Evolutionary conservation across 1,140 invertebrate species (phyloP).

Genomic region (Arctopsyche grandis): DNA sequence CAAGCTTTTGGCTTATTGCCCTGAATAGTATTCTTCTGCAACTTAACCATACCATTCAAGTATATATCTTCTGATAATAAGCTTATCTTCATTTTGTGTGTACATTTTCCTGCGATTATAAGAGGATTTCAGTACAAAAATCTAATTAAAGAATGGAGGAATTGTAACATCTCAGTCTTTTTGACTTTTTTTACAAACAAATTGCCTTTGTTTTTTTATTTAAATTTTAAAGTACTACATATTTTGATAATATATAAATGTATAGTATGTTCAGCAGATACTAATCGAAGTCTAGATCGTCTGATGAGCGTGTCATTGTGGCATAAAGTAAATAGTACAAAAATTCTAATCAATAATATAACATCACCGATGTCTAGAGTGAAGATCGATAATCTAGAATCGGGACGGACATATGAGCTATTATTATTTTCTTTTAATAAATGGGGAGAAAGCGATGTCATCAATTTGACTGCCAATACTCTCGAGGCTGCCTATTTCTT

Average conservation of each 20-base stretch:
- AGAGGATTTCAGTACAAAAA: too few species aligned
- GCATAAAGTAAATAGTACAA: slow-evolving; percentile 44
- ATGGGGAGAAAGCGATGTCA: slow-evolving; percentile 51
- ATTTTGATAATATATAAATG: too few species aligned
- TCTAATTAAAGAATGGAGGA: not conserved
- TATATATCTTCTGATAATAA: too few species aligned
- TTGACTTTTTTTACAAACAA: not conserved
- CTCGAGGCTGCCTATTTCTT: slow-evolving; percentile 34
- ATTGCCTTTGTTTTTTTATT: slow-evolving; percentile 2
- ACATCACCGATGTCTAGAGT: slow-evolving; percentile 47
- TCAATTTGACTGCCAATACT: slow-evolving; percentile 45
- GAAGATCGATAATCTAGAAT: slow-evolving; percentile 41
- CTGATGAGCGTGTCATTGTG: slow-evolving; percentile 46
- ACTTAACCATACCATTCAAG: too few species aligned
- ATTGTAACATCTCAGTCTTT: not conserved
- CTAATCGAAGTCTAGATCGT: slow-evolving; percentile 32
- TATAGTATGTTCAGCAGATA: slow-evolving; percentile 47
- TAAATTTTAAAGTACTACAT: too few species aligned
- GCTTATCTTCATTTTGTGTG: too few species aligned
- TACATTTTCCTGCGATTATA: too few species aligned
- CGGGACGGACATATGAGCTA: slow-evolving; percentile 46
- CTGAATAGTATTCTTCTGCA: too few species aligned
- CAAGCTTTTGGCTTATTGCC: too few species aligned
- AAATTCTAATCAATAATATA: slow-evolving; percentile 47
- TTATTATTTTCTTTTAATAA: slow-evolving; percentile 49